Evolutionary conservation across 2,888 invertebrate genomes (phyloP), one percentile per base, ranked within the genome.

Genomic region (Plusia festucae): DNA sequence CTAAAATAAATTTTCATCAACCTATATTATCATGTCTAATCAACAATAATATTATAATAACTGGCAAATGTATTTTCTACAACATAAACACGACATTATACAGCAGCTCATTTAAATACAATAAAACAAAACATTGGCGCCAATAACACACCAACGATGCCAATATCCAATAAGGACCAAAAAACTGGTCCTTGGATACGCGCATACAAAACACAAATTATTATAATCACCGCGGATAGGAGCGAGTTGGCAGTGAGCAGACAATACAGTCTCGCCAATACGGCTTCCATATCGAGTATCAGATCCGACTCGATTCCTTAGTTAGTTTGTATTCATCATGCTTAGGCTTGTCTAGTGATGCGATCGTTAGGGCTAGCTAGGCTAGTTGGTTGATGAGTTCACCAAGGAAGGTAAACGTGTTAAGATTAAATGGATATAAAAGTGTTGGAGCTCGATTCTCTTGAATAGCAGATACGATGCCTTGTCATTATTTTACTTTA

Each of bases 281-380:
- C 49, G 90, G 89, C 87, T 90, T 90, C 90, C 13, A 81, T 88
- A 87, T 90, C 87, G 70, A 69, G 65, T 89, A 74, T 65, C 84
- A 60, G 66, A 65, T 75, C 57, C 53, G 69, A 59, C 78, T 82
- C 79, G 76, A 78, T 74, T 83, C 65, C 73, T 52, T 61, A 62
- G 57, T 44, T 32, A 70, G 60, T 73, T 66, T 69, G 71, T 75
- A 74, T 76, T 76, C 68, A 72, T 70, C 68, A 65, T 49, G 78
- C 71, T 73, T 73, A 75, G 70, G 70, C 68, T 59, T 58, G 60
- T 16, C 34, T 67, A 70, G 66, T 73, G 61, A 64, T 68, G 53
- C 65, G 54, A 70, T 55, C 27, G 65, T 57, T 6, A 60, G 49
- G 24, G 55, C 58, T 60, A 13, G 11, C 46, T 20, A 11, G 6